phyloP scores from a whole-genome alignment of 2,113 vertebrate genomes.

The Gambusia holbrooki region DNA sequence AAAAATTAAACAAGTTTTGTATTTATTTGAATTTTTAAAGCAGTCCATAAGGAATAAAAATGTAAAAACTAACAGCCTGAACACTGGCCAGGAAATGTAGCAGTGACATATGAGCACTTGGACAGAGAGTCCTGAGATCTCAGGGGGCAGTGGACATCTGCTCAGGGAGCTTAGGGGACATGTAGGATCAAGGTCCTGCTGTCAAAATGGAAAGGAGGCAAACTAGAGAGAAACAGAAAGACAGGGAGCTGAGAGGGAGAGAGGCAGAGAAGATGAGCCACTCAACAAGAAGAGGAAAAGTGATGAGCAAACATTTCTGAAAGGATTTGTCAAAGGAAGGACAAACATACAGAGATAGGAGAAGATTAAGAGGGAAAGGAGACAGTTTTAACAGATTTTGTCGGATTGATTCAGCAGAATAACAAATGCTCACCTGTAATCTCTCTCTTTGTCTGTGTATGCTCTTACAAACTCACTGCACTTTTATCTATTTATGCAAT shows the following conservation, averaged over 20 bases:
- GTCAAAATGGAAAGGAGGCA: constrained; percentile 24
- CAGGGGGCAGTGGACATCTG: constrained; percentile 45
- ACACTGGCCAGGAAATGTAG: not conserved
- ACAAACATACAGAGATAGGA: constrained; percentile 5
- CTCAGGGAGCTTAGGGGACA: constrained; percentile 26
- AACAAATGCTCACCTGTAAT: constrained; percentile 20
- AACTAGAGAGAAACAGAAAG: constrained; percentile 11
- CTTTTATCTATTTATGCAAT: constrained; percentile 17
- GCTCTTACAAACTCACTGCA: constrained; percentile 37
- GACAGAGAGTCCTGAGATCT: constrained; percentile 13
- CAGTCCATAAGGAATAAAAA: not conserved
- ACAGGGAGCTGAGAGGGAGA: not conserved
- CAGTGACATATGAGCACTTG: not conserved
- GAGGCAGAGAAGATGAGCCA: not conserved
- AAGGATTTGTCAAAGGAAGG: constrained; percentile 29
- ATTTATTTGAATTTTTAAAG: not conserved
- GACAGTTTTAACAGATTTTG: constrained; percentile 15
- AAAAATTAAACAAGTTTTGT: not conserved
- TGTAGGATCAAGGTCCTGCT: constrained; percentile 41
- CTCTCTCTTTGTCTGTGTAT: not conserved
- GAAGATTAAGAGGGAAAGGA: constrained; percentile 7
- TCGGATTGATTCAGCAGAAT: constrained; percentile 33
- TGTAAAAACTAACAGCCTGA: not conserved
- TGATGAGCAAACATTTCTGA: constrained; percentile 46
- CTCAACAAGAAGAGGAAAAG: constrained; percentile 18